Base-by-base conservation (phyloP, 2,888 invertebrate species). In the Agrilus cyanescens region DNA sequence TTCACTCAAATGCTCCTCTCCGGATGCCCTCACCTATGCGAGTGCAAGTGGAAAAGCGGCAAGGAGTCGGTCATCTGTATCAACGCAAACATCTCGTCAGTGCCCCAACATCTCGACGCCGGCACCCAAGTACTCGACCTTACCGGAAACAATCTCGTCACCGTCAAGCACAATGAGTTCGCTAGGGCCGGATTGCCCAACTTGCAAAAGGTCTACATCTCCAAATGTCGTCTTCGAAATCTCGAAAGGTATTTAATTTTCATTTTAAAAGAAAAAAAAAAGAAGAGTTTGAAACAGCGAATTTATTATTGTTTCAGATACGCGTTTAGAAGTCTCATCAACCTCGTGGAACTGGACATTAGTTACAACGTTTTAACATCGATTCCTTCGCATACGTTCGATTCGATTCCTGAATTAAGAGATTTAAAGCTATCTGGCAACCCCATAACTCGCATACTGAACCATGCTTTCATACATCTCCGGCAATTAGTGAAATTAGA, bases 1-100 rank as follows among this genome's bases (percentile, higher is more conserved):
- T 59, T 57, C 51, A 71, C 71, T 56, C 67, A 71, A 58, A 58
- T 61, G 51, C 51, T 62, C 20, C 57, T 68, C 51, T 76, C 78
- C 58, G 80, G 80, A 56, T 85, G 85, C 62, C 84, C 84, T 40
- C 73, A 74, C 48, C 72, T 79, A 55, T 89, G 88, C 69, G 85
- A 86, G 67, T 88, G 88, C 73, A 86, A 86, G 68, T 89, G 88
- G 88, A 84, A 84, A 65, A 81, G 80, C 61, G 87, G 87, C 57
- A 88, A 88, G 66, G 86, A 87, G 68, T 82, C 85, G 38, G 87
- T 85, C 44, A 71, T 83, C 56, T 89, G 88, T 69, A 74, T 77
- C 55, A 80, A 79, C 62, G 82, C 82, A 46, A 83, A 82, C 61
- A 74, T 87, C 55, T 75, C 79, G 53, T 72, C 75, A 57, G 76